Evolutionary conservation across 2,888 invertebrate species (phyloP), one percentile per base, ranked within the genome.

Genomic region (Cancer borealis): DNA sequence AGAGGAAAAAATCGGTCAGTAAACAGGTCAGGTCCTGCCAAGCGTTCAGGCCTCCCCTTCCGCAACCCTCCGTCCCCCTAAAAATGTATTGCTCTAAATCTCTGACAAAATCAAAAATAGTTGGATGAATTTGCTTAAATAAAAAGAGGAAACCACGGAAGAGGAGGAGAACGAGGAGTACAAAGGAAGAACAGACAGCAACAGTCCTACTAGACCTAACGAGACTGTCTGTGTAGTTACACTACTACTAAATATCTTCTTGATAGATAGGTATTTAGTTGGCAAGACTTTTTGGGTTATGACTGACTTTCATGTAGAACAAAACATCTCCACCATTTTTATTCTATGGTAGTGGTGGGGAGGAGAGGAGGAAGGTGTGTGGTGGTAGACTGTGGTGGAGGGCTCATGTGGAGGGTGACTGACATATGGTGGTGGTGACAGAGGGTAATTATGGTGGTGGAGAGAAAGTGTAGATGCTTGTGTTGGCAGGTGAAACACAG

Each of bases 51-150:
- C 46, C 21, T 47, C n/a, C 39, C 39, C 39, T 39, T 2, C 39
- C 0, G 1, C 39, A 1, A 0, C 39, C 39, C 2, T 39, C 39
- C 39, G 39, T 39, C 39, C 46, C 17, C 46, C 46, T 46, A 21
- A 46, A 88, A 46, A n/a, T 88, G 79, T 79, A 79, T 30, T 30
- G 26, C 79, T 30, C 30, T 79, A 79, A 79, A 79, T 79, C 30
- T 30, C 79, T 79, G 79, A 79, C 79, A 12, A 30, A 79, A 79
- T 30, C 12, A 79, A 79, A 79, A 79, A 30, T 26, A 30, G 79
- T 30, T 30, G 3, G 79, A 30, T 30, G 26, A 26, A 79, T 79
- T 79, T 30, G 17, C n/a, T 88, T 88, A 46, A 46, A 46, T 8
- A 88, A 39, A 17, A 21, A 46, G 88, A 88, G 47, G 47, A 1